Conservation (phyloP, 1,140 invertebrate genomes). For the Drosophila nikananu region DNA sequence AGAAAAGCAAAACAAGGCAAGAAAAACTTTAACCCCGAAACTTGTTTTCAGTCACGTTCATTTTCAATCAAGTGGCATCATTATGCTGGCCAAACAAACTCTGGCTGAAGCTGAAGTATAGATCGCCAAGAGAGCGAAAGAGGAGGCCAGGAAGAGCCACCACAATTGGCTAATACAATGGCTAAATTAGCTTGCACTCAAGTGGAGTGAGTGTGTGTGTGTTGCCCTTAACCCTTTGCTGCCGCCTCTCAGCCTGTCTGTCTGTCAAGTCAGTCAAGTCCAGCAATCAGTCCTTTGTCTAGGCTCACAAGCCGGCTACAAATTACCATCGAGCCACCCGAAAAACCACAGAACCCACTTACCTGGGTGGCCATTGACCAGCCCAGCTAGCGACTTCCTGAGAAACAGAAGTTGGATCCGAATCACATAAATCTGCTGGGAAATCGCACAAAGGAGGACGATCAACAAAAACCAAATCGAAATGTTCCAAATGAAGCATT, state of each 20-base stretch:
- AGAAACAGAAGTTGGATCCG: constrained; percentile 18
- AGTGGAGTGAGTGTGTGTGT: constrained; percentile 3
- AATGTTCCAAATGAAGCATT: constrained; percentile 19
- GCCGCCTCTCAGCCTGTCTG: constrained; percentile 1
- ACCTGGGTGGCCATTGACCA: constrained; percentile 20
- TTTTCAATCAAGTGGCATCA: constrained; percentile 83
- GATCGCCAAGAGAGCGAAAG: constrained; percentile 9
- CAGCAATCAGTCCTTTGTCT: constrained; percentile 55
- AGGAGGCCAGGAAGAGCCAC: constrained; percentile 19
- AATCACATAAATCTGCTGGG: constrained; percentile 19
- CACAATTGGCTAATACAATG: constrained; percentile 71
- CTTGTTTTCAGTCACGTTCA: constrained; percentile 83
- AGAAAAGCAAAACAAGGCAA: constrained; percentile 45
- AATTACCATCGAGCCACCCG: constrained; percentile 52
- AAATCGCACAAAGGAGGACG: constrained; percentile 11
- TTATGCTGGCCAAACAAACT: constrained; percentile 77
- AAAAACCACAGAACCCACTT: constrained; percentile 60
- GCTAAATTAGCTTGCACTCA: constrained; percentile 67
- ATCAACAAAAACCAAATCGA: constrained; percentile 12
- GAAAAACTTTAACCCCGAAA: constrained; percentile 64
- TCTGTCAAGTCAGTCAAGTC: constrained; percentile 30
- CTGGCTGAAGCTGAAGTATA: constrained; percentile 30
- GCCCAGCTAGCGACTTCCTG: constrained; percentile 44
- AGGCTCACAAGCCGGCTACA: constrained; percentile 54
- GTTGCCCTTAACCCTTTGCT: constrained; percentile 53